Evolutionary conservation across 2,797 vertebrate genomes (phyloP).

Genomic region (Myripristis murdjan): DNA sequence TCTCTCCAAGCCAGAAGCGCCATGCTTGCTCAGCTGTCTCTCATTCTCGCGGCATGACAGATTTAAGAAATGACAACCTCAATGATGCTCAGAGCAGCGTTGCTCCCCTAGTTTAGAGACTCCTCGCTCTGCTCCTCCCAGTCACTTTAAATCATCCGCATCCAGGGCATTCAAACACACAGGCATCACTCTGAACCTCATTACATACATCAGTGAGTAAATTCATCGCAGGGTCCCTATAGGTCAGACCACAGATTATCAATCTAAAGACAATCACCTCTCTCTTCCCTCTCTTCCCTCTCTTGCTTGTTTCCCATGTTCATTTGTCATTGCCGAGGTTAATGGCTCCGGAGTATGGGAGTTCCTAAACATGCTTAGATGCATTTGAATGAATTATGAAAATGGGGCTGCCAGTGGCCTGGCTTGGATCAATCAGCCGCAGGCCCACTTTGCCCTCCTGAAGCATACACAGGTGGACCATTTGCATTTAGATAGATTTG

Average conservation of each 20-base stretch:
- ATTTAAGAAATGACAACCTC: conserved; percentile 43
- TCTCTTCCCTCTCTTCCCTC: conserved; percentile 3
- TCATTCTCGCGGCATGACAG: conserved; percentile 44
- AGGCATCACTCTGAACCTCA: conserved; percentile 35
- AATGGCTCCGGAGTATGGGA: conserved; percentile 21
- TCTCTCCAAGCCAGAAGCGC: conserved; percentile 28
- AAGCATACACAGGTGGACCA: conserved; percentile 63
- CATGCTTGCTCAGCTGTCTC: conserved; percentile 41
- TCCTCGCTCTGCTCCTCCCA: conserved; percentile 31
- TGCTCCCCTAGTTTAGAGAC: conserved; percentile 39
- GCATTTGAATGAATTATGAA: conserved; percentile 53
- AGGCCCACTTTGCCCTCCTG: conserved; percentile 40
- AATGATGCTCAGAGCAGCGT: conserved; percentile 13
- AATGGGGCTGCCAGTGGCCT: conserved; percentile 28
- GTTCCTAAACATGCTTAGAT: conserved; percentile 55
- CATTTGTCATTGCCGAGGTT: conserved; percentile 38
- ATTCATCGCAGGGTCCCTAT: conserved; percentile 5
- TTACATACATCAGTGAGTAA: conserved; percentile 40
- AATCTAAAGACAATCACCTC: conserved; percentile 28
- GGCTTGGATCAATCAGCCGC: conserved; percentile 46
- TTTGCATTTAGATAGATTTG: conserved; percentile 85
- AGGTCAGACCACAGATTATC: conserved; percentile 35
- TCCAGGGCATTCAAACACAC: conserved; percentile 5
- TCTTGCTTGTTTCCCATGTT: conserved; percentile 16
- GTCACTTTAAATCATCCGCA: conserved; percentile 24